Evolutionary conservation across 2,888 invertebrate genomes (phyloP), one percentile per base, ranked within the genome.

Genomic region (Agrochola lychnidis): DNA sequence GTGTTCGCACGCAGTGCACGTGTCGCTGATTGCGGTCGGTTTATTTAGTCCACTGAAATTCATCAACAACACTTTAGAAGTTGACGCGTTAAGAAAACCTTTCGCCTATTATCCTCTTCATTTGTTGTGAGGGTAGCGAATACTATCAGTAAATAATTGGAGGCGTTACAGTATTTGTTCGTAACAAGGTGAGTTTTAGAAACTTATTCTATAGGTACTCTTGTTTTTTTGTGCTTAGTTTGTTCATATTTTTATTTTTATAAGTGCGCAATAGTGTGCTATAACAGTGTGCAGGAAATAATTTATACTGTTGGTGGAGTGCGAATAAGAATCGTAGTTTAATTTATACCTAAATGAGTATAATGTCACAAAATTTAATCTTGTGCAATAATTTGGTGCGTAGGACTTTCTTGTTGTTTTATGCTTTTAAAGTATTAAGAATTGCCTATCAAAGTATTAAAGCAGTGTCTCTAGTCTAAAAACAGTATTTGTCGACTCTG

Each of bases 1-100:
- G 87, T 90, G 88, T 88, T 92, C 92, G 85, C 86, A 76, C 88
- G 83, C 90, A 90, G 92, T 89, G 93, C 92, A 89, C 94, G 95
- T 89, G 79, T 89, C 82, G 68, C 69, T 75, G 42, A 53, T 64
- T 64, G 83, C 71, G 78, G 82, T 82, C 71, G 71, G 67, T 78
- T 79, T 70, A 67, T 79, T 72, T 66, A 83, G 64, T 75, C 69
- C 48, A 73, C 67, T 81, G 61, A 81, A 76, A 70, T 87, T 71
- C 53, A 79, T 76, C 82, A 78, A 85, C 75, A 79, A 78, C 77
- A 10, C 51, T 76, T 77, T 66, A 67, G 56, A 76, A 73, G 57
- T 83, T 79, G 57, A 79, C 70, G 69, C 66, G 72, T 76, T 78
- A 53, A 79, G 12, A 74, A 70, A 77, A 73, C 6, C 40, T 77